Base-by-base conservation (phyloP, 2,888 invertebrate genomes). In the Eilema griseolum region DNA sequence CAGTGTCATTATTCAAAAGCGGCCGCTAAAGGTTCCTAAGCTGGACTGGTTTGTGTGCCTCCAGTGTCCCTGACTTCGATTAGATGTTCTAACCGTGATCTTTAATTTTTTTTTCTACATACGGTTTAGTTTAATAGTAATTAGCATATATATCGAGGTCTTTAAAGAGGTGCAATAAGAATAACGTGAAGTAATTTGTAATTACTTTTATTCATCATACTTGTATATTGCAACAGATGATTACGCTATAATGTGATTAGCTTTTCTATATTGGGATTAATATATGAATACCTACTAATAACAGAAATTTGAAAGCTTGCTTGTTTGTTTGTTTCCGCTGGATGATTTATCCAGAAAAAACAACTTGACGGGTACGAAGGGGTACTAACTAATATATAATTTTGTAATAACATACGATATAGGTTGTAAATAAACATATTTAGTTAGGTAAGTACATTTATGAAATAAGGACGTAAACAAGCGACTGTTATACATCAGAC, bases 11-110 rank as follows among this genome's bases (percentile, higher is more conserved):
- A 78, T 59, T 70, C 56, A 77, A 71, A 74, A 57, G 60, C 20
- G n/a, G 33, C 23, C 65, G 63, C 62, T 69, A 79, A 81, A 81
- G 80, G 80, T 81, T 70, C n/a, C 70, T 74, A 64, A 5, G 80
- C 67, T 76, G 70, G 61, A 70, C 82, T 52, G 63, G 74, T 81
- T 76, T 72, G 28, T 70, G 72, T 70, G 61, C 11, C 73, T 78
- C 66, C 41, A 72, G 52, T 75, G 70, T 26, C 74, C 82, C 63
- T 78, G 80, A 81, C 72, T 71, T 78, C 73, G 70, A 73, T 75
- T 71, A 33, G 66, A 52, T 37, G 41, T 5, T 20, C 26, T 59
- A 70, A 67, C 65, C 70, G 60, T 66, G 63, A 62, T 70, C 52
- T 81, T 78, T 71, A 23, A 63, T 52, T 62, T 62, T 37, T n/a